Percentiles rank a stretch among this genome's conserved stretches.
These are phyloP conservation scores for Herpailurus yagouaroundi DNA, from an alignment of 2,113 vertebrate genomes.

Conservation along the genomic window DNA sequence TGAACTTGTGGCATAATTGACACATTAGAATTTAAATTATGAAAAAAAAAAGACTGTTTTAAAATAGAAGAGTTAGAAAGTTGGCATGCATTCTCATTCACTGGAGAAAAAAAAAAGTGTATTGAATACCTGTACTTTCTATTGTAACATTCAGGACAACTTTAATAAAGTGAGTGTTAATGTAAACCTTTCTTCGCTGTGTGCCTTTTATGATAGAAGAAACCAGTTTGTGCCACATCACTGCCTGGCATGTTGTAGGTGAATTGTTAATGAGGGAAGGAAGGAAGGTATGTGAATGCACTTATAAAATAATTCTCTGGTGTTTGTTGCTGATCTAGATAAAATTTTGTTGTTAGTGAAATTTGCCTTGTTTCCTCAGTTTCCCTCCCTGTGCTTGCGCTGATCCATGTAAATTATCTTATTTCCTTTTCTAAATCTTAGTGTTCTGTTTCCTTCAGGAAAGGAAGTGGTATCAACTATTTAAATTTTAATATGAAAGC, in stretches of 20 bases:
- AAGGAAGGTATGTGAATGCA: not conserved
- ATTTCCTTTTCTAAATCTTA: not conserved
- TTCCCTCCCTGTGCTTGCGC: not conserved
- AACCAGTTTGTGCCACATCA: not conserved
- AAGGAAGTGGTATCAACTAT: not conserved
- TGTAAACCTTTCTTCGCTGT: not conserved
- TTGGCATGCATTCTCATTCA: not conserved
- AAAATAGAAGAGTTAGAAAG: constrained; percentile 7
- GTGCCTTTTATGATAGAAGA: not conserved
- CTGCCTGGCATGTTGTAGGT: not conserved
- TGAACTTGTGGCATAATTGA: not conserved
- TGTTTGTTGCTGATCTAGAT: not conserved
- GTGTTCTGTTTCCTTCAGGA: not conserved
- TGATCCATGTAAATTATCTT: not conserved
- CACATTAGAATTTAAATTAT: not conserved
- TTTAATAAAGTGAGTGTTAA: not conserved
- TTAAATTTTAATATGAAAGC: not conserved
- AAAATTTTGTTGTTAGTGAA: not conserved
- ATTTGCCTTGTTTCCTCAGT: not conserved
- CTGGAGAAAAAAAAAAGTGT: not conserved
- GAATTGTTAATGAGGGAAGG: not conserved
- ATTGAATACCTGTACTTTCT: not conserved
- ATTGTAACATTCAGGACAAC: not conserved
- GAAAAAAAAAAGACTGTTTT: not conserved
- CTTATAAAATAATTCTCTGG: not conserved